Base-by-base conservation (phyloP, 2,888 invertebrate species). In the Pterostichus madidus region DNA sequence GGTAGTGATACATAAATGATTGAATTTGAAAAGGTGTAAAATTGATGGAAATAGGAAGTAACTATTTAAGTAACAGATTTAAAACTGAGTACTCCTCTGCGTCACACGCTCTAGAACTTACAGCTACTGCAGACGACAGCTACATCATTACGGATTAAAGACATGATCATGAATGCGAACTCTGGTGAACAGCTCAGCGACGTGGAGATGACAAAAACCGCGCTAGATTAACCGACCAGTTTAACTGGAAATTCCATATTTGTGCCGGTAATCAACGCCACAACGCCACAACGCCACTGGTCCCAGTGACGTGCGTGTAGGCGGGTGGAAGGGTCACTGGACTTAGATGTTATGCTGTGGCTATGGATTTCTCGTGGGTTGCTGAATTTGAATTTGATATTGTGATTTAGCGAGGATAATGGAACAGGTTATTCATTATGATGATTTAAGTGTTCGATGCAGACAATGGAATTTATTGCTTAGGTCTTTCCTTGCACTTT, bases 201-300 rank as follows among this genome's bases (percentile, higher is more conserved):
- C 17, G 59, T 59, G 13, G 13, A 10, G 73, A 73, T 73, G 46
- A 46, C 49, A 73, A 52, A 52, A 75, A 75, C 49, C 75, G 52
- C 32, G 75, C 32, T 75, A 31, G 52, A 71, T 75, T 52, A 75
- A 31, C 49, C 15, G 75, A 75, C 75, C 75, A 32, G 75, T 75
- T 52, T 75, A 52, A 49, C 75, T 75, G 75, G 52, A 75, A 73
- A 49, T 13, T 49, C 75, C 75, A 52, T 75, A 75, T 75, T 75
- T 75, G 75, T 7, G 32, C 49, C 17, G 68, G 68, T 46, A 71
- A 71, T 71, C 71, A 71, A 71, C 71, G 46, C 71, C 46, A 71
- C 44, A 71, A 71, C 71, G 46, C 71, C 46, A 71, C 44, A 35
- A 49, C 59, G 59, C 24, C 59, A 13, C 32, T 64, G 64, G 31